phyloP scores from a whole-genome alignment of 1,140 invertebrate genomes.

The Drosophila jambulina region DNA sequence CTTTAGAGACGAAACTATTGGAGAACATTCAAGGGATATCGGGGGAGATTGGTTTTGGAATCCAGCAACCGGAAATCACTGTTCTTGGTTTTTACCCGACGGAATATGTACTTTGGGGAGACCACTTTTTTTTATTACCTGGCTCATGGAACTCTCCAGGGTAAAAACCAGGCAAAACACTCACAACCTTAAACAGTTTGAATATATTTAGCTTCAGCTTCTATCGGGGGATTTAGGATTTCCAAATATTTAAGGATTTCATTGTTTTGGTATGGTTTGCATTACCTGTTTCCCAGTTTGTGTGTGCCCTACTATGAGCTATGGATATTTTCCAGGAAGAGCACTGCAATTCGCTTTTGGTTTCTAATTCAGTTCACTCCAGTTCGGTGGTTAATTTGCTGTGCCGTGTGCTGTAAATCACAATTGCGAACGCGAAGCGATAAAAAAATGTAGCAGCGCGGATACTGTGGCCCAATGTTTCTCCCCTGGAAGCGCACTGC shows the following conservation, averaged over 20 bases:
- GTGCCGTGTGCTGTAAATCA: constrained; percentile 51
- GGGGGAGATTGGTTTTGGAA: neutral
- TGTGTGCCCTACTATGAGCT: no score
- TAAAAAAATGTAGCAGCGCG: constrained; percentile 61
- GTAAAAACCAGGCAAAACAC: neutral
- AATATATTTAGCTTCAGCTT: constrained; percentile 1
- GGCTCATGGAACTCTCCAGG: neutral
- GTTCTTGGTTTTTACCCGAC: constrained; percentile 4
- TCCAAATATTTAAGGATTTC: neutral
- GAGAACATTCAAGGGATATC: neutral
- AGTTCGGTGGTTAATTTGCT: constrained; percentile 39
- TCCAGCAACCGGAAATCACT: constrained; percentile 4
- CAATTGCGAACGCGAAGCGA: constrained; percentile 41
- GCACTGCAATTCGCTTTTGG: neutral
- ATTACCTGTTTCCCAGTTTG: constrained; percentile 18
- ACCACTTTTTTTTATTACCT: constrained; percentile 7
- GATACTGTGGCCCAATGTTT: constrained; percentile 54
- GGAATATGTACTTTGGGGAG: constrained; percentile 2
- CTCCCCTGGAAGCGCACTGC: constrained; percentile 56
- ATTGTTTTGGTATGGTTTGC: neutral
- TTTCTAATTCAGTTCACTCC: constrained; percentile 33
- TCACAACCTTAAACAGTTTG: constrained; percentile 1
- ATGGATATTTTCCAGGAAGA: constrained; percentile 14
- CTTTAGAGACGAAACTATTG: neutral
- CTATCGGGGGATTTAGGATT: neutral